These are phyloP conservation scores for Heteractis magnifica DNA, from an alignment of 92 coral and sea anemone genomes.

Conservation along the genomic window DNA sequence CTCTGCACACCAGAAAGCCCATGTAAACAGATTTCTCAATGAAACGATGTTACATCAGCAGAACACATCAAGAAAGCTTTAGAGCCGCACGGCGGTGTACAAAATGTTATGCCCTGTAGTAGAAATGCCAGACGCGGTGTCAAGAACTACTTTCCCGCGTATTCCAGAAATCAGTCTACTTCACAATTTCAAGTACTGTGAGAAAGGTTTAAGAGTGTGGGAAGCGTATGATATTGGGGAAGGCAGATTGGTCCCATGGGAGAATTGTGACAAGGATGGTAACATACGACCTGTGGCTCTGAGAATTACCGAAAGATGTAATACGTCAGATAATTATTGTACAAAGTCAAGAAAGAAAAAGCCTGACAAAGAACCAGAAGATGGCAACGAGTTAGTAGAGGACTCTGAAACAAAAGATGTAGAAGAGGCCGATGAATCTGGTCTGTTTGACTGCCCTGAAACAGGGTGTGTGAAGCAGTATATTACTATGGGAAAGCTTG, in stretches of 20 bases:
- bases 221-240: background rate
- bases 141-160: background rate
- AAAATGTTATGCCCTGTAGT: slow-evolving; percentile 2
- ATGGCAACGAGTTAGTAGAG: too few species aligned
- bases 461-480: slow-evolving; percentile 35
- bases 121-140: background rate
- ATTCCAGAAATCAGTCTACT: slow-evolving; percentile 5
- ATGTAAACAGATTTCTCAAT: slow-evolving; percentile 16
- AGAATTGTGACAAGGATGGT: background rate
- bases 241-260: background rate
- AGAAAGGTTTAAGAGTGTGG: background rate
- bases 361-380: background rate
- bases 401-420: background rate
- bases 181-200: background rate
- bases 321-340: background rate
- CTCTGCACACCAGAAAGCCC: slow-evolving; percentile 31
- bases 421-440: slow-evolving; percentile 10
- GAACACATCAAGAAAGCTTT: slow-evolving; percentile 19
- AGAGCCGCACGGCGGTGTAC: slow-evolving; percentile 26
- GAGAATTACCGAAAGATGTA: background rate
- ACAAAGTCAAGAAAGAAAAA: background rate
- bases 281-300: background rate
- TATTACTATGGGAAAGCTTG: slow-evolving; percentile 14
- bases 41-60: slow-evolving; percentile 18
- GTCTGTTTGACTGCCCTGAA: slow-evolving; percentile 25